phyloP scores from a whole-genome alignment of 2,797 vertebrate genomes.

The Neoniphon sammara region DNA sequence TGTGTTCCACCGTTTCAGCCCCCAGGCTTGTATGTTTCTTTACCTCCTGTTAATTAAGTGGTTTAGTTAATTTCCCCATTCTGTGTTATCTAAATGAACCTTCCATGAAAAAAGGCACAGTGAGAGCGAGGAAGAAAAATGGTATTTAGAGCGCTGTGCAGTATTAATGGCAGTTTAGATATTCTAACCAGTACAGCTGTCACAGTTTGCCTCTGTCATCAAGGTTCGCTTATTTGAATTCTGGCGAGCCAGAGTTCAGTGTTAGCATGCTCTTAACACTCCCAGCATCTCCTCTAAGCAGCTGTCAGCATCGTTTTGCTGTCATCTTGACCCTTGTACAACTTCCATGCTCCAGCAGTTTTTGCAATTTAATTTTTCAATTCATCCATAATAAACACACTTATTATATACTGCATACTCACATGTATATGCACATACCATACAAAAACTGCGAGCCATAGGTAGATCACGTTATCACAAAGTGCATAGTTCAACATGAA shows the following conservation, averaged over 20 bases:
- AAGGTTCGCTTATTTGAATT: conserved; percentile 26
- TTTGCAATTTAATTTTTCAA: background rate
- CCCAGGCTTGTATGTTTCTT: background rate
- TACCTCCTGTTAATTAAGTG: conserved; percentile 10
- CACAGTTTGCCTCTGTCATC: conserved; percentile 6
- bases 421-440: no score
- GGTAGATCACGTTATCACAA: no score
- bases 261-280: conserved; percentile 5
- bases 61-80: conserved; percentile 40
- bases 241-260: conserved; percentile 4
- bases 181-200: conserved; percentile 22
- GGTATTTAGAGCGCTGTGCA: background rate
- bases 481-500: no score
- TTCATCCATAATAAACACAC: no score
- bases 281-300: background rate
- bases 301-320: conserved; percentile 24
- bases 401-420: no score
- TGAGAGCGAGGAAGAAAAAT: background rate
- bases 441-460: no score
- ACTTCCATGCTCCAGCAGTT: background rate
- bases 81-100: conserved; percentile 20
- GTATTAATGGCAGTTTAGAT: conserved; percentile 5
- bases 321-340: conserved; percentile 19
- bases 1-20: background rate
- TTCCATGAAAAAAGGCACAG: background rate